Percentiles rank a stretch among this genome's conserved stretches.
phyloP scores from a whole-genome alignment of 1,140 invertebrate species.

The Oreohelix idahoensis region DNA sequence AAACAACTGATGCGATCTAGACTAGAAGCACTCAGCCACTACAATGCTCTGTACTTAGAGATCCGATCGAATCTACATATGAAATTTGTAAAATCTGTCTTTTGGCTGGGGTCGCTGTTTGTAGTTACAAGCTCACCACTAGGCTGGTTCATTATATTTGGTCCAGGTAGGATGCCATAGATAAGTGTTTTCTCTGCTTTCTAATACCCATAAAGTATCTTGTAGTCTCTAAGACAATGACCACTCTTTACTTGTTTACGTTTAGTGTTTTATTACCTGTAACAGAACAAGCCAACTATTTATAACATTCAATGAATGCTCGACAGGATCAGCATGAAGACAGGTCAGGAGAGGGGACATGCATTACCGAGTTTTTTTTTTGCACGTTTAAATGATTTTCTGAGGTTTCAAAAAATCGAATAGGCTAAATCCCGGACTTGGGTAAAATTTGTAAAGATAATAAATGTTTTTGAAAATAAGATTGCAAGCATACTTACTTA shows the following conservation, averaged over 20 bases:
- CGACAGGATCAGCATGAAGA: too few relatives aligned
- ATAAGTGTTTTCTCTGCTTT: too few relatives aligned
- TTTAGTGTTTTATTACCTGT: neutral
- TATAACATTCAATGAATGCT: neutral
- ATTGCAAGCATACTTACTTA: too few relatives aligned
- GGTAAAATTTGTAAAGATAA: too few relatives aligned
- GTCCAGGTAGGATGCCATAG: neutral
- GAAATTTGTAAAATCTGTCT: slow-evolving; percentile 5
- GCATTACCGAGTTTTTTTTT: too few relatives aligned
- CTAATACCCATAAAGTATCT: too few relatives aligned
- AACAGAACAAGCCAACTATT: neutral
- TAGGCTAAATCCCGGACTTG: too few relatives aligned
- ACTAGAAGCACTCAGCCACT: neutral
- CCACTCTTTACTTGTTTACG: neutral
- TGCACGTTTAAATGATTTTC: too few relatives aligned
- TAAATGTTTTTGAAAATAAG: too few relatives aligned
- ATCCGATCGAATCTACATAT: neutral
- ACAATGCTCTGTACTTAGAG: slow-evolving; percentile 15
- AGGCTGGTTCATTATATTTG: neutral
- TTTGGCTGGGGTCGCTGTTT: neutral
- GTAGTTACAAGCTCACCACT: neutral
- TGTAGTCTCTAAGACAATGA: neutral
- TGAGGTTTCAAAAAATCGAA: too few relatives aligned
- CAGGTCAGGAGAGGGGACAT: too few relatives aligned
- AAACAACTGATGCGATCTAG: neutral